Base-by-base conservation (phyloP, 1,140 invertebrate species). In the Rhynchophorus ferrugineus region DNA sequence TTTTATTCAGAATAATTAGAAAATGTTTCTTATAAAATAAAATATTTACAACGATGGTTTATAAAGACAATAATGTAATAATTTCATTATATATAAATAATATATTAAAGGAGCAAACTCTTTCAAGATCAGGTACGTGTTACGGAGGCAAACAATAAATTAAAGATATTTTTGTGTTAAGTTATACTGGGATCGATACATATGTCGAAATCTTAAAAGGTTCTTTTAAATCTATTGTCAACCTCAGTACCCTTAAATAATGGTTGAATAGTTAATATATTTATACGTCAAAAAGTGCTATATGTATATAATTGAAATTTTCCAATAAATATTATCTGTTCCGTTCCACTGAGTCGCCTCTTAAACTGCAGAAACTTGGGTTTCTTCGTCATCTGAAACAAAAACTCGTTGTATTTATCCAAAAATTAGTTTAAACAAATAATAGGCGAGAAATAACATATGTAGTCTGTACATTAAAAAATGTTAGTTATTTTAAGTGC, bases 331-430 rank as follows among this genome's bases (percentile, higher is more conserved):
- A 19, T 18, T 19, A 24, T n/a, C 1, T 33, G 16, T 18, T 46
- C 21, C 17, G 17, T 44, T 44, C 43, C 19, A 47, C 29, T 44
- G 33, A 24, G 35, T n/a, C 24, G 11, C 14, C 44, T 34, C 47
- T 62, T 57, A 64, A 44, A 81, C 78, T 34, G 78, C 78, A 24
- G 78, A 81, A 41, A 80, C 79, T 70, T 81, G 79, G 47, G 79
- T 76, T 60, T 80, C 78, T 56, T 80, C 79, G 58, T 81, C 79
- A 72, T 79, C 76, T 79, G 71, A 60, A 59, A 62, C 34, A 49
- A 51, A 55, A 52, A 59, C n/a, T n/a, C n/a, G n/a, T n/a, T n/a
- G n/a, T n/a, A n/a, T n/a, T n/a, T n/a, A n/a, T n/a, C n/a, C n/a
- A n/a, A n/a, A n/a, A n/a, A n/a, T n/a, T n/a, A n/a, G n/a, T n/a